These are phyloP conservation scores for Eufriesea mexicana DNA, from an alignment of 1,140 invertebrate genomes.

Conservation along the genomic window DNA sequence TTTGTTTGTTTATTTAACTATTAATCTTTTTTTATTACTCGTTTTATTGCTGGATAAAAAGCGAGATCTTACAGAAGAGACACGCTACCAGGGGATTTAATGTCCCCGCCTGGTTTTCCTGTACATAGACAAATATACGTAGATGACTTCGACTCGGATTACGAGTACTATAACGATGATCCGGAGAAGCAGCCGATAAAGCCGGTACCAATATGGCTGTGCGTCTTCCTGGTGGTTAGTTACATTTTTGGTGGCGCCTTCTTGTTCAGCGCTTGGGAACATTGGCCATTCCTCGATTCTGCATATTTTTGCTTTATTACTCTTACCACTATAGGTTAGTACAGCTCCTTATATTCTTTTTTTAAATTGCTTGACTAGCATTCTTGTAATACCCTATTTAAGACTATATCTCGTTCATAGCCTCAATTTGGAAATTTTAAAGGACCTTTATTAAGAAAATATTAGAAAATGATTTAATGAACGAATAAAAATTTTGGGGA, in stretches of 20 bases:
- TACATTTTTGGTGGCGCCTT: slow-evolving; percentile 94
- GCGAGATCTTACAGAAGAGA: slow-evolving; percentile 76
- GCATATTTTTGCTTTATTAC: slow-evolving; percentile 98
- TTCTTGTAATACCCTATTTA: too few species aligned
- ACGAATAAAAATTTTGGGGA: background rate
- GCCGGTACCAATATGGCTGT: slow-evolving; percentile 95
- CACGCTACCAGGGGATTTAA: slow-evolving; percentile 84
- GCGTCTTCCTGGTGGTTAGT: slow-evolving; percentile 93
- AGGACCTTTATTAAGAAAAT: too few species aligned
- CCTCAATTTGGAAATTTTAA: too few species aligned
- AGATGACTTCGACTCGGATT: slow-evolving; percentile 83
- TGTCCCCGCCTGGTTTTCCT: slow-evolving; percentile 87
- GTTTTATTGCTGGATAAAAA: slow-evolving; percentile 33
- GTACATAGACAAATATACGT: slow-evolving; percentile 84
- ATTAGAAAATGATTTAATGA: background rate
- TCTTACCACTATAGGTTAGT: slow-evolving; percentile 92
- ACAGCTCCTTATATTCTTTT: too few species aligned
- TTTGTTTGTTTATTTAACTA: background rate
- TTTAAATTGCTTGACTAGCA: too few species aligned
- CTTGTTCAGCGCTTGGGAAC: slow-evolving; percentile 93
- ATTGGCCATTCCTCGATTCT: slow-evolving; percentile 94
- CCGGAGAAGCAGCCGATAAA: slow-evolving; percentile 81
- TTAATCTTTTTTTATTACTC: background rate
- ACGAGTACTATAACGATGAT: slow-evolving; percentile 80
- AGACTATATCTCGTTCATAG: too few species aligned